phyloP scores from a whole-genome alignment of 1,140 invertebrate species.

The Hormaphis cornu region DNA sequence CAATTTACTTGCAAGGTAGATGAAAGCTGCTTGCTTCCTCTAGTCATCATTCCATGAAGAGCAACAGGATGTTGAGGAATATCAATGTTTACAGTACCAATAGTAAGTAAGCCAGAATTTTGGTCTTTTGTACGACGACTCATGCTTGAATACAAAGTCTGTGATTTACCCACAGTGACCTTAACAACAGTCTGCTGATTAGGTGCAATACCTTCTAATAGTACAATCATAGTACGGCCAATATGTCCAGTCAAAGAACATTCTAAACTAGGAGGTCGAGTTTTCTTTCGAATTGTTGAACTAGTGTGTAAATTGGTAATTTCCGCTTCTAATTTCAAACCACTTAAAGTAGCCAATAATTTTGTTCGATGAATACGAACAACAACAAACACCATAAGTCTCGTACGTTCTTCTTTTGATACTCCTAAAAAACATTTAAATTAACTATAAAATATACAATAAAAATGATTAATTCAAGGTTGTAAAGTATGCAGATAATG shows the following conservation, averaged over 20 bases:
- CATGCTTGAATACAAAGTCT: constrained; percentile 78
- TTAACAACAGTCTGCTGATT: constrained; percentile 92
- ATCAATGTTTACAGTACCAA: constrained; percentile 83
- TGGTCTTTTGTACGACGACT: constrained; percentile 68
- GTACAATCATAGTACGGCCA: constrained; percentile 81
- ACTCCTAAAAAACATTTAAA: constrained; percentile 38
- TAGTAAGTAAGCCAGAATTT: constrained; percentile 75
- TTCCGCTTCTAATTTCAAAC: constrained; percentile 83
- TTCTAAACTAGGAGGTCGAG: constrained; percentile 60
- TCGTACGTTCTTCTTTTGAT: constrained; percentile 47
- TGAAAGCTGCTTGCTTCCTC: constrained; percentile 83
- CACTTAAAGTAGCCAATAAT: constrained; percentile 80
- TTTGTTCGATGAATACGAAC: constrained; percentile 78
- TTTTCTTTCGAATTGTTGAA: constrained; percentile 67
- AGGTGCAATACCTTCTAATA: constrained; percentile 79
- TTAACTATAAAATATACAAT: neutral
- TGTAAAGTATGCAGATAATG: too few relatives aligned
- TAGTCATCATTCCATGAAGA: constrained; percentile 92
- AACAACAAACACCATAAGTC: constrained; percentile 73
- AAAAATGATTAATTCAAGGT: too few relatives aligned
- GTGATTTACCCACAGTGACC: constrained; percentile 83
- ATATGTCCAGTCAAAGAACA: constrained; percentile 83
- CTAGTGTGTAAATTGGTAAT: constrained; percentile 73
- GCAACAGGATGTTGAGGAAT: constrained; percentile 95
- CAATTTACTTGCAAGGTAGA: constrained; percentile 66